Evolutionary conservation across 2,888 invertebrate genomes (phyloP).

Genomic region (Dasypolia templi): DNA sequence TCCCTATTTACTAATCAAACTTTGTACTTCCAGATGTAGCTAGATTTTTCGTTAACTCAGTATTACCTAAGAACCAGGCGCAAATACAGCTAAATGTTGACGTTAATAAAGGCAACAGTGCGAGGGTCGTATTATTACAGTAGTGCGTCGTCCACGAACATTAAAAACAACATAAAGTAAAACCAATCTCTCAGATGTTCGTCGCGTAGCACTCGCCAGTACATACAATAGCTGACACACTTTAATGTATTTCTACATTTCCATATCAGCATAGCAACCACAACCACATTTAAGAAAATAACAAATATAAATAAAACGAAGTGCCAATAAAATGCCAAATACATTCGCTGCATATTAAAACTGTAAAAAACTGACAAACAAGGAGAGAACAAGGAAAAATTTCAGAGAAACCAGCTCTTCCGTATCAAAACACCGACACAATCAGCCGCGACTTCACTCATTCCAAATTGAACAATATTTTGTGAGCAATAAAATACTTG

Average conservation of each 20-base stretch:
- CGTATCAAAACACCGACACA: constrained; percentile 60
- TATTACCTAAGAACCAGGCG: constrained; percentile 1
- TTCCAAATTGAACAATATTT: constrained; percentile 25
- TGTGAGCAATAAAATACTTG: constrained; percentile 61
- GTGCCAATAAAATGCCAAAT: constrained; percentile 62
- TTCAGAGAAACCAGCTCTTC: constrained; percentile 67
- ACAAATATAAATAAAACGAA: constrained; percentile 65
- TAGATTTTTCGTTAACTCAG: background rate
- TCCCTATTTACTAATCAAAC: background rate
- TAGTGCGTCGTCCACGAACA: constrained; percentile 29
- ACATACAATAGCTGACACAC: constrained; percentile 47
- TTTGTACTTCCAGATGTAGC: background rate
- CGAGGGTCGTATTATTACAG: constrained; percentile 27
- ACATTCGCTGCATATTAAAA: constrained; percentile 54
- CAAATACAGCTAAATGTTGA: constrained; percentile 15
- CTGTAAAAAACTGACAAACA: constrained; percentile 63
- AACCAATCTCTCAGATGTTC: constrained; percentile 45
- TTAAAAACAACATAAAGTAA: constrained; percentile 59
- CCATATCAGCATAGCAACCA: constrained; percentile 51
- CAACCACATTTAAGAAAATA: constrained; percentile 57
- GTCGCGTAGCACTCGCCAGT: constrained; percentile 30
- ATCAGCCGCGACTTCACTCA: constrained; percentile 37
- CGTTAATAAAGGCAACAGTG: constrained; percentile 14
- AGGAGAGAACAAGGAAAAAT: constrained; percentile 70
- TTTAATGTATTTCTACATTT: constrained; percentile 57